Conservation (phyloP, 2,888 invertebrate species). For the Synanthedon myopaeformis region DNA sequence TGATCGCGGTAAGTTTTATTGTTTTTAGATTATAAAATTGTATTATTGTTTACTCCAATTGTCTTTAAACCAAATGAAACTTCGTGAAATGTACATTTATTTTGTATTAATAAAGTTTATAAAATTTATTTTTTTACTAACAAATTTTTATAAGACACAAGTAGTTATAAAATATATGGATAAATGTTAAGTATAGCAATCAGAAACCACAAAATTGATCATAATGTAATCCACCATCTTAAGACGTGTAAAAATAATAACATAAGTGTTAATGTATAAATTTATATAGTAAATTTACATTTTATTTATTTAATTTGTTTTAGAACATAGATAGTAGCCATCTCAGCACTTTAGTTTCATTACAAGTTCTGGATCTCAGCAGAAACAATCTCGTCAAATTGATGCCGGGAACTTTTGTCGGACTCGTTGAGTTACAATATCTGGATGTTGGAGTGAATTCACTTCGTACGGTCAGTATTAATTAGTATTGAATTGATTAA, state of each 20-base stretch:
- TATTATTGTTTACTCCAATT: no score
- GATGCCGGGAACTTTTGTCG: constrained; percentile 84
- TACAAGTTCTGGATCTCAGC: constrained; percentile 85
- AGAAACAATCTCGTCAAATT: constrained; percentile 86
- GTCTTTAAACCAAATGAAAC: no score
- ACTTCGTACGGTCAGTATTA: constrained; percentile 79
- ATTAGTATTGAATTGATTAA: not conserved
- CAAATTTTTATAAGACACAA: no score
- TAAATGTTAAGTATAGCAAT: no score
- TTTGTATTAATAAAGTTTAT: no score
- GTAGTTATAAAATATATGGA: no score
- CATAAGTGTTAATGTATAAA: constrained; percentile 1
- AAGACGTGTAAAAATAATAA: not conserved
- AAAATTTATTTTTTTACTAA: no score
- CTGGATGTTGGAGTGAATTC: constrained; percentile 89
- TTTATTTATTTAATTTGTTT: constrained; percentile 17
- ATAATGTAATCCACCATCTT: not conserved
- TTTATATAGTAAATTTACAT: constrained; percentile 1
- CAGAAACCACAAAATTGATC: no score
- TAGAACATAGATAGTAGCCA: constrained; percentile 84
- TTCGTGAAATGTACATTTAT: no score
- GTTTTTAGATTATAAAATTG: not conserved
- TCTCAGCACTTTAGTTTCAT: constrained; percentile 73
- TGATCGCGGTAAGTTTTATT: constrained; percentile 76
- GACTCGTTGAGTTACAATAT: constrained; percentile 76